A percentile compares a stretch with the other conserved stretches of the same genome.
Evolutionary conservation across 2,797 vertebrate genomes (phyloP).

Genomic region (Otolemur crassicaudatus): DNA sequence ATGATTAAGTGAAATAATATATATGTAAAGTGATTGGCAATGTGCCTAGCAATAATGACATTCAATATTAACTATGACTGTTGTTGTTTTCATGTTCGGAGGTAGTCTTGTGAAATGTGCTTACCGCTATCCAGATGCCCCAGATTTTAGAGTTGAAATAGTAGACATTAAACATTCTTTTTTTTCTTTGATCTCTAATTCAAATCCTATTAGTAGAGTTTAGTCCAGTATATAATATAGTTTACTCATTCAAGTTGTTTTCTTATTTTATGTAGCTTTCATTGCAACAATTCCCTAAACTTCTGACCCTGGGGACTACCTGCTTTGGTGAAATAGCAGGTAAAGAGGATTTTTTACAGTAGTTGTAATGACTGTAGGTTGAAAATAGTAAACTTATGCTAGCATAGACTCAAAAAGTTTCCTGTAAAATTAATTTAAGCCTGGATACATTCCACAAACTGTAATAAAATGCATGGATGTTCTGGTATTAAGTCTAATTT

Average conservation of each 20-base stretch:
- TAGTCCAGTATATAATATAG: not conserved
- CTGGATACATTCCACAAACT: not conserved
- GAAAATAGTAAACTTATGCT: not conserved
- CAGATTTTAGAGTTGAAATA: not conserved
- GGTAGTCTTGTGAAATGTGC: not conserved
- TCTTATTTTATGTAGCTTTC: not conserved
- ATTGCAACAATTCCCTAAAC: not conserved
- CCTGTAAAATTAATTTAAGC: not conserved
- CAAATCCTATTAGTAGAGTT: not conserved
- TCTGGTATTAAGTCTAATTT: not conserved
- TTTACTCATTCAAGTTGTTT: not conserved
- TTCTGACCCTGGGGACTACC: not conserved
- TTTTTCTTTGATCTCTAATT: not conserved
- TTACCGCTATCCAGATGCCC: not conserved
- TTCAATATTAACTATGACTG: not conserved
- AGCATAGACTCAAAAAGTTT: not conserved
- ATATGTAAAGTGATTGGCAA: not conserved
- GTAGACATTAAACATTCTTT: not conserved
- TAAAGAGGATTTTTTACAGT: not conserved
- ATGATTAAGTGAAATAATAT: not conserved
- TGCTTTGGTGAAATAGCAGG: not conserved
- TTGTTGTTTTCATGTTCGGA: not conserved
- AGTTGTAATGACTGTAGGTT: not conserved
- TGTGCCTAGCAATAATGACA: not conserved
- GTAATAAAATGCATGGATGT: not conserved